These are phyloP conservation scores for Oostethus manadensis DNA, from an alignment of 2,113 vertebrate species.

Conservation along the genomic window DNA sequence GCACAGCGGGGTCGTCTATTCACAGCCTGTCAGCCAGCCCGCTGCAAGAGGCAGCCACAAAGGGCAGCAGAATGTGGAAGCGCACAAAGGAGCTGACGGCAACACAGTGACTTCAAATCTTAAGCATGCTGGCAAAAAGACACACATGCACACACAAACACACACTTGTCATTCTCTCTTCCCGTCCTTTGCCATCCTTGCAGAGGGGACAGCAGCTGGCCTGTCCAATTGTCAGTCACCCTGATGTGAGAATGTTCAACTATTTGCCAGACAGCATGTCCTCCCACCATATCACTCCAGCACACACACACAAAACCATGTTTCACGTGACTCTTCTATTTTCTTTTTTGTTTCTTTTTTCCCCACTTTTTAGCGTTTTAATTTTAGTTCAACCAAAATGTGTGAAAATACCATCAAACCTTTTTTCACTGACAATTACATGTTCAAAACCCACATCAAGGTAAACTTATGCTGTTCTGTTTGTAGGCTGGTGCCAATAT, in stretches of 20 bases:
- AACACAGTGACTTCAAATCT: slow-evolving; percentile 58
- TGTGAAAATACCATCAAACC: too few relatives aligned
- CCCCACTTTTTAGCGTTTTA: too few relatives aligned
- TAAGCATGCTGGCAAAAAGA: slow-evolving; percentile 49
- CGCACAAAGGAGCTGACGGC: slow-evolving; percentile 57
- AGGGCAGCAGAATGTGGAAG: slow-evolving; percentile 55
- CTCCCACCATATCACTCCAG: slow-evolving; percentile 13
- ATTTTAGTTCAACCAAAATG: too few relatives aligned
- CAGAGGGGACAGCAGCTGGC: slow-evolving; percentile 57
- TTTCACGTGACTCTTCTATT: neutral
- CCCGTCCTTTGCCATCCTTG: slow-evolving; percentile 29
- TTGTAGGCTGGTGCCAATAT: too few relatives aligned
- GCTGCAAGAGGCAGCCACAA: slow-evolving; percentile 52
- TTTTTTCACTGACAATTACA: too few relatives aligned
- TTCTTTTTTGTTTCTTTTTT: too few relatives aligned
- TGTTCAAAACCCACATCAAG: too few relatives aligned
- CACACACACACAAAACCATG: neutral
- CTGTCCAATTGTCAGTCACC: slow-evolving; percentile 52
- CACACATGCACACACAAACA: slow-evolving; percentile 21
- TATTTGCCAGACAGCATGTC: slow-evolving; percentile 43
- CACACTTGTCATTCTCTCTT: slow-evolving; percentile 36
- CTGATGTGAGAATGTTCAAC: slow-evolving; percentile 51
- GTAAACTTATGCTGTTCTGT: too few relatives aligned
- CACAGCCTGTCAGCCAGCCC: slow-evolving; percentile 61
- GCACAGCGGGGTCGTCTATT: slow-evolving; percentile 67